These are phyloP conservation scores for Pheosia gnoma DNA, from an alignment of 2,888 invertebrate genomes.

Conservation along the genomic window DNA sequence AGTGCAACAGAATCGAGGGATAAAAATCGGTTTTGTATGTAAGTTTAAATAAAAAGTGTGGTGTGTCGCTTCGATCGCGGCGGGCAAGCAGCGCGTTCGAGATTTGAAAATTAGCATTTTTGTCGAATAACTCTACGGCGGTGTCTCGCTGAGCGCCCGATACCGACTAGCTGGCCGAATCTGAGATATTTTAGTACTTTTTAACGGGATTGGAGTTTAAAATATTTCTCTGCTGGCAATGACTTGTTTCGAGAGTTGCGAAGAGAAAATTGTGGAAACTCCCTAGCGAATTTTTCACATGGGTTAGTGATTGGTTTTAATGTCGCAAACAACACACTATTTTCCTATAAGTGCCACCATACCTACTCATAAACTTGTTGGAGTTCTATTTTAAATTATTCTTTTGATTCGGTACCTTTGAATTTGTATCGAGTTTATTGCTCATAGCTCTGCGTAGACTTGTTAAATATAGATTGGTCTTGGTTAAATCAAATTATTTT, in stretches of 20 bases:
- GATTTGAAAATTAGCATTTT: conserved; percentile 84
- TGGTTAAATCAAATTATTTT: too few species aligned
- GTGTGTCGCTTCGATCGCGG: conserved; percentile 72
- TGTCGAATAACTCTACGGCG: conserved; percentile 81
- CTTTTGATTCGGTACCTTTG: too few species aligned
- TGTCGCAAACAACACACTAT: too few species aligned
- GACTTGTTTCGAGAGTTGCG: conserved; percentile 39
- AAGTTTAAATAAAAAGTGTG: conserved; percentile 67
- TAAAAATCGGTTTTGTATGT: conserved; percentile 52
- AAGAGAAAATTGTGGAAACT: conserved; percentile 11
- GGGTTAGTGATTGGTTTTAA: neutral
- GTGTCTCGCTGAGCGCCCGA: conserved; percentile 79
- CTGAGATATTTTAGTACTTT: conserved; percentile 61
- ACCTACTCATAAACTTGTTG: too few species aligned
- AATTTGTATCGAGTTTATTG: too few species aligned
- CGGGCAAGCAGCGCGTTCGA: conserved; percentile 71
- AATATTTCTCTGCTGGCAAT: conserved; percentile 64
- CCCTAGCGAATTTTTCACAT: neutral
- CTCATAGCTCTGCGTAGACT: too few species aligned
- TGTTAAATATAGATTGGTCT: too few species aligned
- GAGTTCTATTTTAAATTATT: too few species aligned
- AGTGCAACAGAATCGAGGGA: conserved; percentile 36
- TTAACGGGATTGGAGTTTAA: conserved; percentile 71
- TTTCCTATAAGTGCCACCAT: too few species aligned
- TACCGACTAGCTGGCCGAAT: conserved; percentile 70